Base-by-base conservation (phyloP, 1,140 invertebrate species). In the Neodiprion virginianus region DNA sequence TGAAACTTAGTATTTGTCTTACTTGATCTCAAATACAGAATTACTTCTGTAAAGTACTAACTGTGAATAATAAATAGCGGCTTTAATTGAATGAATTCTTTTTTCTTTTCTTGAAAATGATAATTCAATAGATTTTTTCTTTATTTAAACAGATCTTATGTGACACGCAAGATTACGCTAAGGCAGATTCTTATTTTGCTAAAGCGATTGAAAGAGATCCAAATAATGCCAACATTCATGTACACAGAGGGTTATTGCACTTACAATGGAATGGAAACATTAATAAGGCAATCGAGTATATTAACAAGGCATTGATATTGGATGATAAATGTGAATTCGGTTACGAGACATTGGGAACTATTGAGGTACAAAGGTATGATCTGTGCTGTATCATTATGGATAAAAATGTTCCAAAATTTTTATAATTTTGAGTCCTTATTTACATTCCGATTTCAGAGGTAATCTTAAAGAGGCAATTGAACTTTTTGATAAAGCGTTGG, bases 311-410 rank as follows among this genome's bases (percentile, higher is more conserved):
- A 4, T 92, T 98, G 74, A 91, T 95, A 82, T 89, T 97, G 75
- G 97, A 99, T 90, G 92, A 95, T 40, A 96, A 95, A 87, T 98
- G 96, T 90, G 94, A 97, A 89, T 95, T 97, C 90, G 97, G 95
- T 12, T 98, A 96, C 88, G 97, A 99, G 90, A 97, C 97, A 47
- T 89, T 98, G 69, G 97, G 95, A 76, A 97, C 96, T 1, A 94
- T 99, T 77, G 95, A 97, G 92, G 94, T 98, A 77, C 96, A 98
- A 89, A 93, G 94, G 95, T 96, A 90, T 90, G 88, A 76, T 69
- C 73, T 67, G 48, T 66, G 14, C 10, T 17, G 71, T 71, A 48
- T 71, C 66, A 48, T 71, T 8, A 74, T 48, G 21, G 12, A 74
- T 49, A 70, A 48, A 40, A 71, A 12, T 73, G 23, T 40, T 17